Conservation (phyloP, 2,888 invertebrate species). For the Acholoe squamosa region DNA sequence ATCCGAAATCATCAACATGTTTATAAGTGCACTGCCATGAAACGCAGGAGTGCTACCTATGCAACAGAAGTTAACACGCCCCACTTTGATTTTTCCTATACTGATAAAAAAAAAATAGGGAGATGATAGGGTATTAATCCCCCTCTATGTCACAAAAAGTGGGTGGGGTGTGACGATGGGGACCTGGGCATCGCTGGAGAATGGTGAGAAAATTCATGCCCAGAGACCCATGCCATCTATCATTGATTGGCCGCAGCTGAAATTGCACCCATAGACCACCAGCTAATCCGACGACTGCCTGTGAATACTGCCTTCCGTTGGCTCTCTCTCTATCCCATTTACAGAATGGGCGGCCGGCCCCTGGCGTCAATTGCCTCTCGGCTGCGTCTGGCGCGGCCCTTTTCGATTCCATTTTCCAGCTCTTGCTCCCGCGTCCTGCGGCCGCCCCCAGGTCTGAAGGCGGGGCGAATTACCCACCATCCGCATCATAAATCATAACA, state of each 20-base stretch:
- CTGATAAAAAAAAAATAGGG: background rate
- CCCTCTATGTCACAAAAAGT: background rate
- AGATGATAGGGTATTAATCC: background rate
- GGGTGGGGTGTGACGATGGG: background rate
- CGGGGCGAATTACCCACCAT: background rate
- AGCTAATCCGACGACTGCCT: conserved; percentile 22
- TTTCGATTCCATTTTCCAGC: conserved; percentile 54
- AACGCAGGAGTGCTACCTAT: background rate
- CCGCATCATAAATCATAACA: conserved; percentile 37
- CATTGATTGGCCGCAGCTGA: conserved; percentile 41
- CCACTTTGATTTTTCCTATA: background rate
- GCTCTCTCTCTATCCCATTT: conserved; percentile 27
- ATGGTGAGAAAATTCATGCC: conserved; percentile 26
- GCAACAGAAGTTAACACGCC: background rate
- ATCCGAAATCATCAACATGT: background rate
- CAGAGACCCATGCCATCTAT: background rate
- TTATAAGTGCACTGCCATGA: background rate
- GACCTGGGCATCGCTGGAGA: background rate
- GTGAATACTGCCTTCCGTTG: conserved; percentile 17
- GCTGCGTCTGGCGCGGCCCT: conserved; percentile 31
- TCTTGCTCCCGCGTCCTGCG: background rate
- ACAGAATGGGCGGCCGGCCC: background rate
- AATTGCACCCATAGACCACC: conserved; percentile 52
- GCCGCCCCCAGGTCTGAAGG: conserved; percentile 21
- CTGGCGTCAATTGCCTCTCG: conserved; percentile 25